phyloP scores from a whole-genome alignment of 2,113 vertebrate genomes.

The Mus pahari region DNA sequence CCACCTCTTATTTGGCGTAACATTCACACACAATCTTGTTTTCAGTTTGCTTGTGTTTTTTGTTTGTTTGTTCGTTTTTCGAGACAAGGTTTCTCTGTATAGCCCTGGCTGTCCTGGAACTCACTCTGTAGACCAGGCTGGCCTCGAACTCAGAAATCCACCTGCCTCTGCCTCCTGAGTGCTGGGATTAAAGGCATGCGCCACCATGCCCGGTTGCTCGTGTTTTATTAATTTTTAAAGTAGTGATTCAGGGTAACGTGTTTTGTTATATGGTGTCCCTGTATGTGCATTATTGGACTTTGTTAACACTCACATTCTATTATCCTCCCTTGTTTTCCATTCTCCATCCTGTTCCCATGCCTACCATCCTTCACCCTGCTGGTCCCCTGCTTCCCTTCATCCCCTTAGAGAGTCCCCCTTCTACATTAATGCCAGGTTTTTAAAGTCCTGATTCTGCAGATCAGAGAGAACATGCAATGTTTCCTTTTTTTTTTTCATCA shows the following conservation, averaged over 20 bases:
- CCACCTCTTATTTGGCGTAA: neutral
- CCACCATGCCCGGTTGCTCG: no score
- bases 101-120: no score
- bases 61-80: no score
- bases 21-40: neutral
- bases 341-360: neutral
- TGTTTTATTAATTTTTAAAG: neutral
- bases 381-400: neutral
- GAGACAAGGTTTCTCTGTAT: no score
- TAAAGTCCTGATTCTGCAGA: neutral
- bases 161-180: no score
- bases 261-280: neutral
- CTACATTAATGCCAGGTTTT: neutral
- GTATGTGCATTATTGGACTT: neutral
- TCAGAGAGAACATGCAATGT: neutral
- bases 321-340: neutral
- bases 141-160: no score
- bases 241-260: neutral
- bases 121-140: no score
- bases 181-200: no score
- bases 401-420: neutral
- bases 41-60: neutral
- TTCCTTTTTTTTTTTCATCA: neutral
- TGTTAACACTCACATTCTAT: neutral
- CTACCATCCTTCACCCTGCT: neutral